Evolutionary conservation across 2,113 vertebrate species (phyloP).

Genomic region (Triplophysa dalaica): DNA sequence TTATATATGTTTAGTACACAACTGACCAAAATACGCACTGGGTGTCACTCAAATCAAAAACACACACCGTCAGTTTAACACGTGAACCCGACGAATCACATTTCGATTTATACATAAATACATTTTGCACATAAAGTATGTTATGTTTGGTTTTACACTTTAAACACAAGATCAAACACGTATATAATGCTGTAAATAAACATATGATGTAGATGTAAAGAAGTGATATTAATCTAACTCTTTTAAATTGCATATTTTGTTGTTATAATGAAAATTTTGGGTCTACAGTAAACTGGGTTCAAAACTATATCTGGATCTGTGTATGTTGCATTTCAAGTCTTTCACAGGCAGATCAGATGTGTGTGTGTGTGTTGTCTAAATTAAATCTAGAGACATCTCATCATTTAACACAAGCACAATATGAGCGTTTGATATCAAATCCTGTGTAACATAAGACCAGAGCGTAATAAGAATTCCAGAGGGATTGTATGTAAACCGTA

Average conservation of each 20-base stretch:
- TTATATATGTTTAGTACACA: not conserved
- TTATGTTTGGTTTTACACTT: not conserved
- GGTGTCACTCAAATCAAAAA: not conserved
- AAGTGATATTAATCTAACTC: not conserved
- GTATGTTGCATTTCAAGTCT: not conserved
- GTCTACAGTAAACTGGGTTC: too few species aligned
- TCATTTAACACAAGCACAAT: slow-evolving; percentile 27
- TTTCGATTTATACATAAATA: too few species aligned
- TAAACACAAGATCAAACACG: not conserved
- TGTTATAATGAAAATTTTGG: not conserved
- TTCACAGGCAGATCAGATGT: not conserved
- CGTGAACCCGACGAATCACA: not conserved
- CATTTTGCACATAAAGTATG: too few species aligned
- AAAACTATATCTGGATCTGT: too few species aligned
- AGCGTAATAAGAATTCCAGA: slow-evolving; percentile 57
- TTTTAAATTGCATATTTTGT: not conserved
- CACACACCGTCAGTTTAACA: not conserved
- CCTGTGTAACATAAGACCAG: slow-evolving; percentile 25
- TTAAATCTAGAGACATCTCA: slow-evolving; percentile 18
- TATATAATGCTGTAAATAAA: not conserved
- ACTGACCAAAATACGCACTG: not conserved
- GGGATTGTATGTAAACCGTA: slow-evolving; percentile 51
- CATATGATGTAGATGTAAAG: not conserved
- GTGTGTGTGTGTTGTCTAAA: not conserved
- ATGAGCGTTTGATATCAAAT: slow-evolving; percentile 48